These are phyloP conservation scores for Microctonus aethiopoides DNA, from an alignment of 2,888 invertebrate species.

Conservation along the genomic window DNA sequence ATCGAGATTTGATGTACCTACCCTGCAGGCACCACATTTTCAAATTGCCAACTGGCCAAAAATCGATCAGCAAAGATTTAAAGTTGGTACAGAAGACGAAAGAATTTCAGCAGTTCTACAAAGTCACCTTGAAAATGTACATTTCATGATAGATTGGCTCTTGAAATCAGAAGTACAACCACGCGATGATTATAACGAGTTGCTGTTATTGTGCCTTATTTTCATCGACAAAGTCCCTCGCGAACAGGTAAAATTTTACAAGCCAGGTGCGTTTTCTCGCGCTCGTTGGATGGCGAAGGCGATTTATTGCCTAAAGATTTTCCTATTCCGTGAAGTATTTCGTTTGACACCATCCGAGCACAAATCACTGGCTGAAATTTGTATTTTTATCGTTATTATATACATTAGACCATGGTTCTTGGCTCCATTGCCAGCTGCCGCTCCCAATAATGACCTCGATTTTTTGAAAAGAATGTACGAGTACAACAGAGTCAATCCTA, in stretches of 20 bases:
- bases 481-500: conserved; percentile 33
- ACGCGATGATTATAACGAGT: conserved; percentile 48
- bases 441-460: conserved; percentile 40
- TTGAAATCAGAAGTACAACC: conserved; percentile 23
- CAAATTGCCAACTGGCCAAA: conserved; percentile 36
- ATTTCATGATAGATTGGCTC: no score
- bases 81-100: no score
- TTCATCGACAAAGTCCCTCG: conserved; percentile 40
- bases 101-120: no score
- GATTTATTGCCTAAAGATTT: conserved; percentile 47
- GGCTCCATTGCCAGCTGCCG: conserved; percentile 31
- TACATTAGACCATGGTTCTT: conserved; percentile 43
- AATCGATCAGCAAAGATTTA: no score
- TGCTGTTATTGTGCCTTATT: conserved; percentile 44
- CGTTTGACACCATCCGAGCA: conserved; percentile 39
- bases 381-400: conserved; percentile 41
- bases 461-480: conserved; percentile 37
- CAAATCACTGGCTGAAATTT: conserved; percentile 39
- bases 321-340: conserved; percentile 43
- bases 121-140: no score
- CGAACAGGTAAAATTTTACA: conserved; percentile 37
- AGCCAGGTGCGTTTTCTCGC: conserved; percentile 38
- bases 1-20: background rate
- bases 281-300: conserved; percentile 42
- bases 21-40: conserved; percentile 38